Evolutionary conservation across 2,797 vertebrate genomes (phyloP).

Genomic region (Pseudochromis fuscus): DNA sequence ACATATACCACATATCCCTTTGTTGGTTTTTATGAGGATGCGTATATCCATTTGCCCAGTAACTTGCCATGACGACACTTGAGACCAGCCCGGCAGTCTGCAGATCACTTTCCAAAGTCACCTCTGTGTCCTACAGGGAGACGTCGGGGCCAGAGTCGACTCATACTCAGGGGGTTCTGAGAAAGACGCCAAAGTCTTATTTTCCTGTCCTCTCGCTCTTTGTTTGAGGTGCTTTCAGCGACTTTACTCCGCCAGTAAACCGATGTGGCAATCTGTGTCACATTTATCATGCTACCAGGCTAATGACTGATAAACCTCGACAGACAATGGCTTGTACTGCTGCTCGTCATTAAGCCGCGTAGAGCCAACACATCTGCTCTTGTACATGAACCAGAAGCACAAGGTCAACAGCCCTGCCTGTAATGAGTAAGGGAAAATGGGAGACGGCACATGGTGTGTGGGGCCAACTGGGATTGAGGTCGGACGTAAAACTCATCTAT

Average conservation of each 20-base stretch:
- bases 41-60: slow-evolving; percentile 76
- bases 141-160: slow-evolving; percentile 54
- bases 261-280: slow-evolving; percentile 51
- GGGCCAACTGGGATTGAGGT: slow-evolving; percentile 55
- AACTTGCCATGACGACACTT: slow-evolving; percentile 86
- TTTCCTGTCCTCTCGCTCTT: slow-evolving; percentile 63
- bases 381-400: slow-evolving; percentile 71
- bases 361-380: slow-evolving; percentile 78
- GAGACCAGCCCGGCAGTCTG: slow-evolving; percentile 77
- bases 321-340: slow-evolving; percentile 59
- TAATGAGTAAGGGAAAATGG: slow-evolving; percentile 76
- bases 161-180: slow-evolving; percentile 63
- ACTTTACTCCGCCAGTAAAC: slow-evolving; percentile 53
- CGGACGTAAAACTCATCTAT: slow-evolving; percentile 71
- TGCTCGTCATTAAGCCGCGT: slow-evolving; percentile 61
- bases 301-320: slow-evolving; percentile 71
- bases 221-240: slow-evolving; percentile 43
- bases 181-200: slow-evolving; percentile 59
- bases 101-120: slow-evolving; percentile 87
- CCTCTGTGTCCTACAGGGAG: slow-evolving; percentile 77
- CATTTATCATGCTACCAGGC: slow-evolving; percentile 72
- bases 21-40: slow-evolving; percentile 88
- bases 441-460: slow-evolving; percentile 64
- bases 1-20: slow-evolving; percentile 84
- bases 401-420: slow-evolving; percentile 79